These are phyloP conservation scores for Rhagonycha fulva DNA, from an alignment of 2,888 invertebrate species.

Conservation along the genomic window DNA sequence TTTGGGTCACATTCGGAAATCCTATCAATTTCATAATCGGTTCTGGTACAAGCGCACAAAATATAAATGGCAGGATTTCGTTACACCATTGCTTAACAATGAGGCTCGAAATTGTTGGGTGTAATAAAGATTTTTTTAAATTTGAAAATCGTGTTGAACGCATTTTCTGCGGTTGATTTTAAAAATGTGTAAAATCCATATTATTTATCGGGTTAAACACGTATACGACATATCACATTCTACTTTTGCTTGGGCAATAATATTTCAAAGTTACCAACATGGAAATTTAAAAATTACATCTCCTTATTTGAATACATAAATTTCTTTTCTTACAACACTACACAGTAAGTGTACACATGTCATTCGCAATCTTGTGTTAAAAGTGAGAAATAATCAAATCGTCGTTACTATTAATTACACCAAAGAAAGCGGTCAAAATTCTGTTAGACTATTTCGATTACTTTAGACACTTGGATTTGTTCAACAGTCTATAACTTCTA, in stretches of 20 bases:
- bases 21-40: slow-evolving; percentile 31
- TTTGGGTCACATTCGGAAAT: slow-evolving; percentile 34
- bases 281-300: not conserved
- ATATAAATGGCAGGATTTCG: slow-evolving; percentile 34
- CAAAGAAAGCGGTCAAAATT: not conserved
- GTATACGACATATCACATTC: not conserved
- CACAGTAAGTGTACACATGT: not conserved
- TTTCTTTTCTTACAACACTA: not conserved
- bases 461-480: not conserved
- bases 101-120: slow-evolving; percentile 18
- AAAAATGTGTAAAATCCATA: not conserved
- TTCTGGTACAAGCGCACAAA: slow-evolving; percentile 27
- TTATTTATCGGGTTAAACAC: not conserved
- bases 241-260: not conserved
- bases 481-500: not conserved
- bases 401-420: not conserved
- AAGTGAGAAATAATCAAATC: not conserved
- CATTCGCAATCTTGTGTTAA: not conserved
- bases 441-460: not conserved
- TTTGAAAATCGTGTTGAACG: slow-evolving; percentile 10
- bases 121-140: slow-evolving; percentile 9
- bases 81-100: slow-evolving; percentile 30
- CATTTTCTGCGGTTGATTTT: not conserved
- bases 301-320: not conserved
- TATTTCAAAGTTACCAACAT: not conserved